Conservation (phyloP, 1,140 invertebrate genomes). For the Microplitis demolitor region DNA sequence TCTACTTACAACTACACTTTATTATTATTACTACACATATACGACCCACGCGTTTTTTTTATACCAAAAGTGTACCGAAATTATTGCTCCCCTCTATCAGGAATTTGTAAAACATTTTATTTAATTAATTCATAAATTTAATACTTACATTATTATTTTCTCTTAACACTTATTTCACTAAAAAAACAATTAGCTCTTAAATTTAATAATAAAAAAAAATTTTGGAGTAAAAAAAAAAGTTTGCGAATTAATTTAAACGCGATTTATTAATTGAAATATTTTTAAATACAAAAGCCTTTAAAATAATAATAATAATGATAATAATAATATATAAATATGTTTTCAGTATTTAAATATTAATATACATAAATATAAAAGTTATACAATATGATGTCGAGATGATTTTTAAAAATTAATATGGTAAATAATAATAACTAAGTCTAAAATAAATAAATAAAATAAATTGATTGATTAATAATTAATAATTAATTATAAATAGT, state of each 20-base stretch:
- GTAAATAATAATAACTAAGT: too few relatives aligned
- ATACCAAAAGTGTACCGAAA: slow-evolving; percentile 2
- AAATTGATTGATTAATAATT: too few relatives aligned
- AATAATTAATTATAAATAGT: too few relatives aligned
- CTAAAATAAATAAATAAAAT: background rate
- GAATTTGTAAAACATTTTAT: background rate
- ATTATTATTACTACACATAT: too few relatives aligned
- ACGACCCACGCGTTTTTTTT: background rate
- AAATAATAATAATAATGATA: too few relatives aligned
- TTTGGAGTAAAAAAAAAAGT: background rate
- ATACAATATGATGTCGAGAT: too few relatives aligned
- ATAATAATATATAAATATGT: too few relatives aligned
- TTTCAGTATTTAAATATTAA: too few relatives aligned
- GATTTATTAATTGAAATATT: background rate
- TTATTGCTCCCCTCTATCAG: background rate
- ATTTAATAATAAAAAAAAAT: background rate
- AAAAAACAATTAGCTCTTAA: background rate
- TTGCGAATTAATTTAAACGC: background rate
- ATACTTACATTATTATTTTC: too few relatives aligned
- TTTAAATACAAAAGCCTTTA: background rate
- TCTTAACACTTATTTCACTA: background rate
- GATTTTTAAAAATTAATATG: too few relatives aligned
- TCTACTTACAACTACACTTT: too few relatives aligned
- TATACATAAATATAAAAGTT: too few relatives aligned
- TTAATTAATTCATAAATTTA: background rate